Evolutionary conservation across 2,113 vertebrate species (phyloP), one percentile per base, ranked within the genome.

Genomic region (Uria lomvia): DNA sequence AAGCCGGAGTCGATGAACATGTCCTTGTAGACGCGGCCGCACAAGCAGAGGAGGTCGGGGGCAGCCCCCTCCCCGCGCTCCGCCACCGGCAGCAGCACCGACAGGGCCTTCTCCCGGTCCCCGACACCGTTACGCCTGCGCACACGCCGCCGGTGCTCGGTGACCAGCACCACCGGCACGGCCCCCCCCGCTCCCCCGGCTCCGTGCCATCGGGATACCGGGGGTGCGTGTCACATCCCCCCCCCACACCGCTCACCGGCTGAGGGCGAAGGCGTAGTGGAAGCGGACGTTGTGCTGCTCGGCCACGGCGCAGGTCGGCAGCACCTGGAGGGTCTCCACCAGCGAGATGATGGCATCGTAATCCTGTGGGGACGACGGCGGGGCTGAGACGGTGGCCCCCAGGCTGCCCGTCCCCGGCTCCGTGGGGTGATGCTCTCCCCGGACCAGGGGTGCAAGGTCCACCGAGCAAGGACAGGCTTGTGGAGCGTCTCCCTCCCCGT

Each of bases 21-120:
- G 98, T 99, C 99, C 96, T 99, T 99, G 97, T 99, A 99, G 97
- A 99, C 97, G 8, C 99, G 99, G 40, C 99, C 99, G 15, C 99
- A 99, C 91, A 99, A 98, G 96, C 99, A 99, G 97, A 98, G 99
- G 29, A 99, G 97, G 38, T 99, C 99, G 0, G 99, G 99, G 0
- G 98, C 98, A 75, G 98, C 98, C 2, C 96, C 95, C 45, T 91
- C 95, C 15, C 92, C 97, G 0, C 78, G 90, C 87, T 98, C 96
- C 56, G 99, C 98, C 26, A 98, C 93, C 0, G 99, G 99, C 85
- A 99, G 96, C 86, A 99, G 98, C 74, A 98, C 96, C 1, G 97
- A 75, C 85, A 99, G 94, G 6, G 99, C 99, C 91, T 98, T 99
- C n/a, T 97, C 92, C 2, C 99, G 98, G 96, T 99, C 99, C 21